Percentiles rank a stretch among this genome's conserved stretches.
phyloP scores from a whole-genome alignment of 2,113 vertebrate genomes.

The Lepidothrix coronata region DNA sequence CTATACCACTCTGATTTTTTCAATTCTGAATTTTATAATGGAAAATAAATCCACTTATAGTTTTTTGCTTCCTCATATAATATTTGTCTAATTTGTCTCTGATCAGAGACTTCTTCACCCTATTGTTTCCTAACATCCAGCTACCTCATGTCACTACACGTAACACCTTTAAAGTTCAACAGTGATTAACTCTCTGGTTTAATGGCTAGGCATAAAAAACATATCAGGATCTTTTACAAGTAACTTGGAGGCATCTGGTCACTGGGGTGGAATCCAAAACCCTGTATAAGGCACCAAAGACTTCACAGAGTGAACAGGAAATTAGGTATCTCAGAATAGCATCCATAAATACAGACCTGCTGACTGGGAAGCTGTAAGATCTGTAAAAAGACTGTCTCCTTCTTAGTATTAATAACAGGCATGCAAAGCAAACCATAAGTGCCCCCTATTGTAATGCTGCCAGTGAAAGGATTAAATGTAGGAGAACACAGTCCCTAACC shows the following conservation, averaged over 20 bases:
- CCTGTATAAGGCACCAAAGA: not conserved
- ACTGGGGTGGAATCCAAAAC: slow-evolving; percentile 59
- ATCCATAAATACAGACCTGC: slow-evolving; percentile 47
- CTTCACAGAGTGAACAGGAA: slow-evolving; percentile 57
- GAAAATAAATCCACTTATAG: not conserved
- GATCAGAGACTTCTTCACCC: not conserved
- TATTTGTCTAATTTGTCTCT: not conserved
- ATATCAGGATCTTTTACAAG: not conserved
- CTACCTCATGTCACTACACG: not conserved
- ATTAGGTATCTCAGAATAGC: slow-evolving; percentile 65
- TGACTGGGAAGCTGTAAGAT: slow-evolving; percentile 32
- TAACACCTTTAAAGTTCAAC: not conserved
- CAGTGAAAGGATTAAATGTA: not conserved
- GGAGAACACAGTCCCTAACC: not conserved
- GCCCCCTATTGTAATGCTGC: not conserved
- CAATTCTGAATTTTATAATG: not conserved
- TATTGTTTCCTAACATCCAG: not conserved
- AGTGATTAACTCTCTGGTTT: not conserved
- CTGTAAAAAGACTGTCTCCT: slow-evolving; percentile 8
- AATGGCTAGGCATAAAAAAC: not conserved
- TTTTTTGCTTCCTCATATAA: not conserved
- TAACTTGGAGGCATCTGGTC: slow-evolving; percentile 39
- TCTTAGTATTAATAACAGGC: not conserved
- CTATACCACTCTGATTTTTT: not conserved
- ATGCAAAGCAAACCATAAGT: not conserved